Evolutionary conservation across 2,113 vertebrate genomes (phyloP), one percentile per base, ranked within the genome.

Genomic region (Dolichallabes microphthalmus): DNA sequence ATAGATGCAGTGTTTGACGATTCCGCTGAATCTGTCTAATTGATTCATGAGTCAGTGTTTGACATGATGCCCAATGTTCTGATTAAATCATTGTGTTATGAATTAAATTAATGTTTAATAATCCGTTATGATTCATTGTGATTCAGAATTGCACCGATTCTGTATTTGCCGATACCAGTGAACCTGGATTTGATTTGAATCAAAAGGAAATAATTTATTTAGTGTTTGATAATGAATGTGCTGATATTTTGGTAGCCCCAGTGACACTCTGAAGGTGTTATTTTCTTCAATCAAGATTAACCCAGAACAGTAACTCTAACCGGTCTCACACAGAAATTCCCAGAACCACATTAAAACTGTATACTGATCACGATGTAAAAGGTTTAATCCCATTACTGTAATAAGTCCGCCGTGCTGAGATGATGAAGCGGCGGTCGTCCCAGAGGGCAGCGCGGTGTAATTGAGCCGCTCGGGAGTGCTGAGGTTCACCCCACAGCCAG

Each of bases 401-500:
- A 52, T 76, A 64, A 77, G 50, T 22, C 6, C 17, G 0, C 35
- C 50, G 45, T 53, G 45, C 6, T 25, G 39, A 15, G 61, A 55
- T 77, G 82, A 53, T 55, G 5, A 77, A 60, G 71, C 5, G 58
- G 20, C 27, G 5, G 13, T 39, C 14, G 68, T 74, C 15, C 32
- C 32, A 11, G 30, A 32, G 27, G 71, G n/a, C 57, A 61, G 74
- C 1, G 52, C 52, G 10, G 74, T 53, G 39, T 66, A 81, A 52
- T 52, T 11, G 78, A 80, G 61, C 60, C 39, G 19, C 25, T 80
- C 77, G 3, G 80, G 39, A 82, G 25, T 82, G 39, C 61, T 68
- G 45, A 82, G 63, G 32, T 63, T 64, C 60, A 22, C 57, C 30
- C 15, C 50, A 80, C 57, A 60, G 13, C 20, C 66, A 14, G 55